phyloP scores from a whole-genome alignment of 2,888 invertebrate species.

The Ommatoiulus sabulosus region DNA sequence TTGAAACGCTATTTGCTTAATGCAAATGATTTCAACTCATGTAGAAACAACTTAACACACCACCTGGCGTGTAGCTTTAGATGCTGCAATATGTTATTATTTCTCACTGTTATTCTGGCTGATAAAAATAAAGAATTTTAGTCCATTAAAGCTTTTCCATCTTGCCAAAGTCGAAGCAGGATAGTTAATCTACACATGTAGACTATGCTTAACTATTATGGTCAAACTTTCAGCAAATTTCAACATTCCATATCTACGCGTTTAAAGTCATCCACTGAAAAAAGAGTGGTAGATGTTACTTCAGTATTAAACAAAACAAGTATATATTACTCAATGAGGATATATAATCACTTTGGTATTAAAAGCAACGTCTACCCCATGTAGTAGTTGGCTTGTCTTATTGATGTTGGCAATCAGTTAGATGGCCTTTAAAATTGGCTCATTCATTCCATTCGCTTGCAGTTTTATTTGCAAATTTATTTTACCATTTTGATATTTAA shows the following conservation, averaged over 20 bases:
- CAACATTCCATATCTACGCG: neutral
- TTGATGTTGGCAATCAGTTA: neutral
- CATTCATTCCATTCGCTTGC: neutral
- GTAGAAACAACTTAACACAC: too few relatives aligned
- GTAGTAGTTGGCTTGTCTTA: too few relatives aligned
- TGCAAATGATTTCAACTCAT: too few relatives aligned
- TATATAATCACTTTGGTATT: too few relatives aligned
- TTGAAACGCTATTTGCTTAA: too few relatives aligned
- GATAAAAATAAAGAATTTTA: neutral
- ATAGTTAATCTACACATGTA: neutral
- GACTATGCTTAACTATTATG: neutral
- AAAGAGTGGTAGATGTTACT: neutral
- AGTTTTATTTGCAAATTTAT: neutral
- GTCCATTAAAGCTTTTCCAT: neutral
- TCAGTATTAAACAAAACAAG: neutral
- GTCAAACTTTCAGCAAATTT: neutral
- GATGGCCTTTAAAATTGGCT: neutral
- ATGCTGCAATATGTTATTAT: too few relatives aligned
- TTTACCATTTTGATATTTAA: neutral
- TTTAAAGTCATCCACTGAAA: neutral
- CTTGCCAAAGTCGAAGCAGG: neutral
- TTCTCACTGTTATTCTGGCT: too few relatives aligned
- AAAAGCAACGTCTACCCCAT: too few relatives aligned
- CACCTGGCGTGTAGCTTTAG: too few relatives aligned
- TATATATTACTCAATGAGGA: too few relatives aligned